phyloP scores from a whole-genome alignment of 2,113 vertebrate species.

The Channa argus region DNA sequence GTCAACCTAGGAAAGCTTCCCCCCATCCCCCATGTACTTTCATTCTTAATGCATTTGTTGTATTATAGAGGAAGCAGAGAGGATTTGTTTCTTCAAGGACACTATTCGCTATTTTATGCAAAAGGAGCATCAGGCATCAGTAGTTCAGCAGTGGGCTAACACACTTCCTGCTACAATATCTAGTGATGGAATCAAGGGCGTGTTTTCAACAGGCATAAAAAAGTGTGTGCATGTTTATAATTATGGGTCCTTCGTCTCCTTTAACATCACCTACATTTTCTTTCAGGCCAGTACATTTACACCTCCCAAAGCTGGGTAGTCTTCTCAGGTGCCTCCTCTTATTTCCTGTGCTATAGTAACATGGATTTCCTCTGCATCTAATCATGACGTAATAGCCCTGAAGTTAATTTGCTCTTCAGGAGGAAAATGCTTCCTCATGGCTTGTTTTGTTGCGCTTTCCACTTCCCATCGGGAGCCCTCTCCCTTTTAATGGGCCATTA shows the following conservation, averaged over 20 bases:
- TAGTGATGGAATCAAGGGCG: neutral
- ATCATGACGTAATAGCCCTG: conserved; percentile 1
- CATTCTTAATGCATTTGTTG: neutral
- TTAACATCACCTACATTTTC: too few species aligned
- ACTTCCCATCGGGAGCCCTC: conserved; percentile 55
- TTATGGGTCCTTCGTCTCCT: neutral
- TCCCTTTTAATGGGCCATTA: conserved; percentile 73
- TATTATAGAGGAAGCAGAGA: neutral
- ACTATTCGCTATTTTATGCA: conserved; percentile 1
- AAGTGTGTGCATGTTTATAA: neutral
- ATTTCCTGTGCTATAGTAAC: neutral
- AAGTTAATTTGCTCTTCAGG: conserved; percentile 56
- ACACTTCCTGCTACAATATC: conserved; percentile 9
- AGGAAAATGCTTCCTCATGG: conserved; percentile 43
- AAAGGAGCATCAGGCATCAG: neutral
- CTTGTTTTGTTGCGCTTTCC: conserved; percentile 55
- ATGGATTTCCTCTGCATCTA: conserved; percentile 32
- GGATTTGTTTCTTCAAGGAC: conserved; percentile 7
- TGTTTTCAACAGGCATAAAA: neutral
- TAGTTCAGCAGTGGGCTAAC: neutral
- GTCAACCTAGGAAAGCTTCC: neutral
- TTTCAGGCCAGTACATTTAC: neutral
- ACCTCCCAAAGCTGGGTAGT: neutral
- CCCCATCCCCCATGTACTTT: neutral
- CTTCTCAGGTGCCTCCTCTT: conserved; percentile 9